Conservation (phyloP, 2,113 vertebrate species). For the Mixornis gularis region DNA sequence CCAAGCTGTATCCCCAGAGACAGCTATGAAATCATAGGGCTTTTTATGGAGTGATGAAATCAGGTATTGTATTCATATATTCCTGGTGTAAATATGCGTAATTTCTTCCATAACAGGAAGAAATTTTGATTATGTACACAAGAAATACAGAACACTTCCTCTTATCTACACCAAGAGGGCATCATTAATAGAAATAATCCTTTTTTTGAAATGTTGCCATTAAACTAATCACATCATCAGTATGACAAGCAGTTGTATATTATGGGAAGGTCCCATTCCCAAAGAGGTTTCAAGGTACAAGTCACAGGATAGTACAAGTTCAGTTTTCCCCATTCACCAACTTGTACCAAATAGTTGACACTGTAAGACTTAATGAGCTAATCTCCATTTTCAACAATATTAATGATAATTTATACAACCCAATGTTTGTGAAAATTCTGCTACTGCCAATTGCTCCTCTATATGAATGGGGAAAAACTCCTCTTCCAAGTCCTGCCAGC, state of each 20-base stretch:
- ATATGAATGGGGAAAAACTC: rapidly evolving
- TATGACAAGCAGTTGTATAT: background rate
- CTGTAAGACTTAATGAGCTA: background rate
- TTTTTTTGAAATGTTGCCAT: background rate
- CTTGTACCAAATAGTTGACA: background rate
- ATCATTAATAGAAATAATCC: background rate
- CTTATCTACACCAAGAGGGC: background rate
- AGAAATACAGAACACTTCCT: background rate
- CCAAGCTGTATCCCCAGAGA: background rate
- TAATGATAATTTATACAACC: background rate
- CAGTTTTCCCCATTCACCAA: background rate
- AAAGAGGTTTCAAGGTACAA: background rate
- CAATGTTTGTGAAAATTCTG: background rate
- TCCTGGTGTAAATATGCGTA: background rate
- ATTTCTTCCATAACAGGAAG: background rate
- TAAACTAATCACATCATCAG: background rate
- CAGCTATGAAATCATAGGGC: background rate
- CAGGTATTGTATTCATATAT: background rate
- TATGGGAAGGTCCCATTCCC: background rate
- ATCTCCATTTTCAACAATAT: background rate
- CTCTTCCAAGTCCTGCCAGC: background rate
- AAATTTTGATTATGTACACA: background rate
- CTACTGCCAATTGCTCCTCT: background rate
- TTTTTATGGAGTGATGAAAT: background rate
- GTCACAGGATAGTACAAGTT: background rate